A percentile compares a stretch with the other conserved stretches of the same genome.
Conservation (phyloP, 2,888 invertebrate genomes). For the Gnatocerus cornutus region DNA sequence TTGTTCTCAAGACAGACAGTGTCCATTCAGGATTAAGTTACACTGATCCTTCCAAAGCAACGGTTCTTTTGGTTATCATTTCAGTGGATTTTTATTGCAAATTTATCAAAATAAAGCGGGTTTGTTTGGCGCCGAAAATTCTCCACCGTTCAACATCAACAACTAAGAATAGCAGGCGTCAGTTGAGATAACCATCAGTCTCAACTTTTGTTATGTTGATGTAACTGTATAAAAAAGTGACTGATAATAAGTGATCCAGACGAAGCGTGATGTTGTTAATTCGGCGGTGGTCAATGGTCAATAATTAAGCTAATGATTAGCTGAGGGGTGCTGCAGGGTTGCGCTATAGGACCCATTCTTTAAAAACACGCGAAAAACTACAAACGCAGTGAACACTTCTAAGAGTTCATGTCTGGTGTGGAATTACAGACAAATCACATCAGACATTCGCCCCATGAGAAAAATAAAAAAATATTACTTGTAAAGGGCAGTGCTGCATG, state of each 20-base stretch:
- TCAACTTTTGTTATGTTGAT: conserved; percentile 32
- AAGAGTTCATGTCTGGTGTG: background rate
- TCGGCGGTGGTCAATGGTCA: conserved; percentile 39
- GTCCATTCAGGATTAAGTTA: conserved; percentile 5
- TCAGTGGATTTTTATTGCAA: conserved; percentile 14
- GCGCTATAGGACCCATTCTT: background rate
- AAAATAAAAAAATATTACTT: conserved; percentile 58
- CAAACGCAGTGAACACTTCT: background rate
- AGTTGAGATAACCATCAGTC: conserved; percentile 39
- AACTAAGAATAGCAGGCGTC: conserved; percentile 35
- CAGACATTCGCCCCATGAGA: background rate
- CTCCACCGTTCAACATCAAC: background rate
- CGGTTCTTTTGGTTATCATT: background rate
- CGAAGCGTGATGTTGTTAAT: conserved; percentile 47
- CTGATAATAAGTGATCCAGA: conserved; percentile 46
- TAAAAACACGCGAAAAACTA: background rate
- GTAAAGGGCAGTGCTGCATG: conserved; percentile 64
- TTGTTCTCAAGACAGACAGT: background rate
- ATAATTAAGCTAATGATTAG: conserved; percentile 40
- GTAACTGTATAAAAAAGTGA: conserved; percentile 1
- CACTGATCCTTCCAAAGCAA: background rate
- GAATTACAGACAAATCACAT: conserved; percentile 9
- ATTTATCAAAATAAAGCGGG: conserved; percentile 13
- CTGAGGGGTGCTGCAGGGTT: background rate
- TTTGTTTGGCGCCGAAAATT: conserved; percentile 23